Evolutionary conservation across 2,888 invertebrate species (phyloP), one percentile per base, ranked within the genome.

Genomic region (Stenodema calcarata): DNA sequence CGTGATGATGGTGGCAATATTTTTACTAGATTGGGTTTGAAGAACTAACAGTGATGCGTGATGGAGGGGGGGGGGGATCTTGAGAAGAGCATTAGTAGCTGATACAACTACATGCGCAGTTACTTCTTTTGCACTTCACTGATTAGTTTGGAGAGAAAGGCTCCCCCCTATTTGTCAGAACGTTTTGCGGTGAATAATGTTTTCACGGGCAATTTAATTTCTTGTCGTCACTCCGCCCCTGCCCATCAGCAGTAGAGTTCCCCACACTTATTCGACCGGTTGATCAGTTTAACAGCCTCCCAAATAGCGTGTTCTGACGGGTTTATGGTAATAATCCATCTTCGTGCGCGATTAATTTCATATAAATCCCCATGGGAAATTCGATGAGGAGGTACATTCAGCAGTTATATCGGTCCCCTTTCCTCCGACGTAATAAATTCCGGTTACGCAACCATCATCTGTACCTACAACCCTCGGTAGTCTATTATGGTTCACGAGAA

Each of bases 121-220:
- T 47, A 14, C 47, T 47, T 47, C 47, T 16, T 47, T 35, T 35
- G 35, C 73, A 73, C 35, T 73, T 18, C 73, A 18, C 27, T 35
- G 73, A 73, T 73, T 73, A 73, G 35, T 73, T 73, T 73, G 18
- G 9, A 9, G 16, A 73, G 35, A 16, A 16, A 0, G 35, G 35
- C n/a, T 18, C 73, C 16, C 73, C 73, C 35, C 35, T 73, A 35
- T 73, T 73, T 73, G 30, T 73, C 35, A 7, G 6, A 9, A 23
- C 62, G 62, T 62, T 62, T 62, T 62, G 35, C 73, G 41, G 73
- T 73, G 73, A 73, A 73, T 73, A 35, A 73, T 73, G 73, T 35
- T 35, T 73, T 73, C 73, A 73, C 73, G 73, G 73, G 73, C 73
- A 73, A 73, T 73, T 73, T 73, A 73, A 73, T 73, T 73, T 35